Base-by-base conservation (phyloP, 2,888 invertebrate genomes). In the Drosophila anomalata region DNA sequence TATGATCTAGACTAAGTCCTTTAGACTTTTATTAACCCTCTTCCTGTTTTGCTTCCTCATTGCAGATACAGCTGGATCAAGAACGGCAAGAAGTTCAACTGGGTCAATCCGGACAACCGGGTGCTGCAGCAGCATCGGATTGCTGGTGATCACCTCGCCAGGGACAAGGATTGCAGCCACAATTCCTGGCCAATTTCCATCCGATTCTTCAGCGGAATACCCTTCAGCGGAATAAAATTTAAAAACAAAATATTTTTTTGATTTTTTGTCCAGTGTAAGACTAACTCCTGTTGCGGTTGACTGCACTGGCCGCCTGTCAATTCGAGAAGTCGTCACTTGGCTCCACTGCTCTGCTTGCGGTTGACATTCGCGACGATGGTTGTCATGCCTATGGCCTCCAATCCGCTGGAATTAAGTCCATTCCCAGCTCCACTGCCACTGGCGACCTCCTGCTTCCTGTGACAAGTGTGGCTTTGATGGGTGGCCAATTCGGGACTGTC, bases 31-130 rank as follows among this genome's bases (percentile, higher is more conserved):
- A 17, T 17, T 17, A 17, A 17, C 17, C 17, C 17, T 17, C 17
- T 12, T 2, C 7, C 6, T 1, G 1, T 8, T 8, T 33, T 20
- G 5, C 51, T 47, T 14, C 2, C 8, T n/a, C 7, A 36, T 90
- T 89, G 2, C 88, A 96, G 96, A 87, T 97, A 97, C 91, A 94
- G 94, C 88, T 99, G 99, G 99, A 94, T 96, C 75, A 99, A 99
- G 92, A 98, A 99, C 93, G 98, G 98, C 58, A 97, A 97, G 88
- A 93, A 95, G n/a, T 99, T 98, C 93, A 95, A 97, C 79, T 98
- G 97, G 94, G 96, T n/a, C n/a, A n/a, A n/a, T n/a, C n/a, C n/a
- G n/a, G 98, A 98, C 92, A 96, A 97, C 89, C 95, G 99, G 80
- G 97, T 99, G 91, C 96, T 97, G 2, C 97, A 98, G 90, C 97